phyloP scores from a whole-genome alignment of 2,888 invertebrate genomes.

The Eumerus sabulonum region DNA sequence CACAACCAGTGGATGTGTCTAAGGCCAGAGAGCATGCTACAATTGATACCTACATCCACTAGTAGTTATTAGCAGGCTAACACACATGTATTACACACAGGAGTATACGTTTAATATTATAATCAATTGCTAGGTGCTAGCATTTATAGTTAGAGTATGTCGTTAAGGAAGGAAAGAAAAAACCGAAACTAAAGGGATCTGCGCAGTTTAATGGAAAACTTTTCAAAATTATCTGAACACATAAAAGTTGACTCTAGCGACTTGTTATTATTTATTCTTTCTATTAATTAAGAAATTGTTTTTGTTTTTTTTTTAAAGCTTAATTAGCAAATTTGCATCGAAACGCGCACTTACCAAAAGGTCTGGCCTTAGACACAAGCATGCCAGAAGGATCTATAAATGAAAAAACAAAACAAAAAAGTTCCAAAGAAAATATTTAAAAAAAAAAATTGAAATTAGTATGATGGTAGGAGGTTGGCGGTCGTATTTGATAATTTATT shows the following conservation, averaged over 20 bases:
- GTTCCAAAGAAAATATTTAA: constrained; percentile 79
- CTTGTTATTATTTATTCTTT: constrained; percentile 20
- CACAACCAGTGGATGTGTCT: constrained; percentile 61
- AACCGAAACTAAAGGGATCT: constrained; percentile 38
- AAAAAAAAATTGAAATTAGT: constrained; percentile 71
- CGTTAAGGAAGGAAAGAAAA: constrained; percentile 22
- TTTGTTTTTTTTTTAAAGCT: constrained; percentile 60
- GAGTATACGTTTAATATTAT: no score
- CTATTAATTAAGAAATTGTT: no score
- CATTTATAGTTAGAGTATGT: no score
- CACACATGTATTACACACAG: constrained; percentile 57
- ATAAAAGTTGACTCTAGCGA: constrained; percentile 41
- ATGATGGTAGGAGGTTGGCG: constrained; percentile 15
- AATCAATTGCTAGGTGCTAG: no score
- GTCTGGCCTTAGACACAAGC: constrained; percentile 88
- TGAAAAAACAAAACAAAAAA: constrained; percentile 80
- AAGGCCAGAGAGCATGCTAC: constrained; percentile 68
- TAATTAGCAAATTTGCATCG: constrained; percentile 72
- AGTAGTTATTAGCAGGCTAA: constrained; percentile 24
- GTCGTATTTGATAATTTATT: no score
- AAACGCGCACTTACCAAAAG: constrained; percentile 84
- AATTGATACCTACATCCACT: constrained; percentile 59
- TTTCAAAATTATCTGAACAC: constrained; percentile 42
- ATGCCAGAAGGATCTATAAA: constrained; percentile 88
- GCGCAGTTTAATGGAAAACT: constrained; percentile 35